A percentile compares a stretch with the other conserved stretches of the same genome.
phyloP scores from a whole-genome alignment of 2,797 vertebrate species.

The Argya squamiceps region DNA sequence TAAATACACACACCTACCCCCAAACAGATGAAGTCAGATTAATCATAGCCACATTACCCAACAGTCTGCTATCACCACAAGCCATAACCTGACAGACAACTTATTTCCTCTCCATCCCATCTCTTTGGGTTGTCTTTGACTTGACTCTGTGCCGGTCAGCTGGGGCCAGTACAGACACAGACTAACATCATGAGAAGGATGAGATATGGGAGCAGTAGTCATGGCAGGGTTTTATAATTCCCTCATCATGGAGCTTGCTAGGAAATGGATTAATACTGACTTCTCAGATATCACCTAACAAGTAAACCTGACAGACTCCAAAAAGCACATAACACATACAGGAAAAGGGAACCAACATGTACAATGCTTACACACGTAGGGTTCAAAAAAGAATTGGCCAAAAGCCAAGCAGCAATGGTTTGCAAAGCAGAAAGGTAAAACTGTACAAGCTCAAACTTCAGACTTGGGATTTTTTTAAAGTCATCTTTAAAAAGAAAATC shows the following conservation, averaged over 20 bases:
- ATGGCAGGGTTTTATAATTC: background rate
- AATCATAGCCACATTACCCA: background rate
- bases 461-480: accelerated
- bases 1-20: background rate
- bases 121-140: background rate
- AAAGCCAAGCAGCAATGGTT: background rate
- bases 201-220: background rate
- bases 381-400: background rate
- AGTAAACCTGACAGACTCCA: background rate
- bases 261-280: background rate
- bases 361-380: background rate
- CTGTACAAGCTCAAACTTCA: background rate
- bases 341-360: background rate
- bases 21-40: background rate
- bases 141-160: no score
- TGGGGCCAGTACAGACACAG: background rate
- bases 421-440: background rate
- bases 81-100: background rate
- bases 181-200: background rate
- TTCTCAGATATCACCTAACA: background rate
- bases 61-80: background rate
- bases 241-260: background rate
- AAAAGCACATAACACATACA: accelerated
- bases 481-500: background rate
- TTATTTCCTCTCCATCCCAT: background rate